Conservation (phyloP, 2,888 invertebrate species). For the Lissocephala sabroskyi region DNA sequence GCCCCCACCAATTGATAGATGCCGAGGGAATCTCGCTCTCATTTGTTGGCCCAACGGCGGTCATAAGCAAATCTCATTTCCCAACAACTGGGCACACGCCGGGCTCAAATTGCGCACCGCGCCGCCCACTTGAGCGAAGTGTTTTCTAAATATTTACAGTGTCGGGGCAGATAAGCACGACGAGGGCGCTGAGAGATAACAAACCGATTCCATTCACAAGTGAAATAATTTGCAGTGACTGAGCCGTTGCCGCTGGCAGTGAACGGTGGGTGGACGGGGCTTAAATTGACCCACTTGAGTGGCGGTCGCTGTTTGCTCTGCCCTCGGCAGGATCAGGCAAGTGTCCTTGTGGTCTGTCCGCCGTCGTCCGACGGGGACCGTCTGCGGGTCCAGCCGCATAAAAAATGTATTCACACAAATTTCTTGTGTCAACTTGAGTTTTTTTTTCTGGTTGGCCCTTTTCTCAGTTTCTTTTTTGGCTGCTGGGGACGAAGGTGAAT, state of each 20-base stretch:
- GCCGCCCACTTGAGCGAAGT: no score
- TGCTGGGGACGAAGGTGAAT: no score
- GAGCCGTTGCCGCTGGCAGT: no score
- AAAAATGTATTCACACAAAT: conserved; percentile 45
- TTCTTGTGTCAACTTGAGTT: conserved; percentile 48
- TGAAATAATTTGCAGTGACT: neutral
- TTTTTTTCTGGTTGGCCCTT: conserved; percentile 3
- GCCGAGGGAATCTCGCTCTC: no score
- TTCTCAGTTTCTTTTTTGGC: conserved; percentile 12
- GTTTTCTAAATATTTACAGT: no score
- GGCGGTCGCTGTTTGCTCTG: conserved; percentile 3
- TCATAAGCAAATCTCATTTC: no score
- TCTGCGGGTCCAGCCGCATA: conserved; percentile 7
- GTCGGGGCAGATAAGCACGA: neutral
- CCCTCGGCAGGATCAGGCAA: neutral
- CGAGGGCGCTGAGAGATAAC: no score
- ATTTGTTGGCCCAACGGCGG: no score
- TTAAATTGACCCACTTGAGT: conserved; percentile 16
- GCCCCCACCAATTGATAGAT: no score
- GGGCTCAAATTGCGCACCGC: no score
- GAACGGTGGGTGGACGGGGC: no score
- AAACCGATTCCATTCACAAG: conserved; percentile 20
- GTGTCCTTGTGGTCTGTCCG: neutral
- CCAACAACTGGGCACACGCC: no score
- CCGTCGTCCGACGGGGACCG: neutral